Conservation (phyloP, 35 echinoderm and acorn worm genomes). For the Hemicentrotus pulcherrimus region DNA sequence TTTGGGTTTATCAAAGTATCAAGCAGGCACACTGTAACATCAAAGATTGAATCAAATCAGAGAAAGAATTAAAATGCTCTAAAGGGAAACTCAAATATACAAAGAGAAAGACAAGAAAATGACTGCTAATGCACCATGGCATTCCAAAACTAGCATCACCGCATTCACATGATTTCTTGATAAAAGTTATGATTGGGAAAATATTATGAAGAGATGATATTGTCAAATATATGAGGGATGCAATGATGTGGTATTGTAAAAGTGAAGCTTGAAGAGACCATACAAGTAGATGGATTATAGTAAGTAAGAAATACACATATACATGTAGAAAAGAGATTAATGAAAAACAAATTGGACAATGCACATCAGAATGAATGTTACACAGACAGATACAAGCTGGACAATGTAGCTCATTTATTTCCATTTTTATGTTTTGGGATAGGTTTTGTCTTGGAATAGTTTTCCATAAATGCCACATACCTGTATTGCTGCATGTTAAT, state of each 20-base stretch:
- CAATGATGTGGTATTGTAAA: not conserved
- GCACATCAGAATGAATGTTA: not conserved
- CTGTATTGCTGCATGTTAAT: not conserved
- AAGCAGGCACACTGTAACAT: not conserved
- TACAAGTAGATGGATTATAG: not conserved
- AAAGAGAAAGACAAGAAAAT: not conserved
- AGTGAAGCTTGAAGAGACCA: no score
- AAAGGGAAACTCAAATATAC: not conserved
- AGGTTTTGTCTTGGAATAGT: not conserved
- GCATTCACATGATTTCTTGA: not conserved
- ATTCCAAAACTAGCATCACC: not conserved
- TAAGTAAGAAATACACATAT: not conserved
- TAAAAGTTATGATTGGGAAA: not conserved
- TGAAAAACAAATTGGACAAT: not conserved
- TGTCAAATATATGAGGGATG: not conserved
- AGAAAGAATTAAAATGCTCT: not conserved
- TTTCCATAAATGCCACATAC: not conserved
- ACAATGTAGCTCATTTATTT: not conserved
- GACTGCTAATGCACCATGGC: not conserved
- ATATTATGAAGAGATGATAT: not conserved
- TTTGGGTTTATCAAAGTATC: not conserved
- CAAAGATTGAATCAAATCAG: not conserved
- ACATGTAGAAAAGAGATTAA: not conserved
- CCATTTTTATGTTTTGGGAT: not conserved
- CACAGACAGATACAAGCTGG: not conserved